Conservation (phyloP, 2,797 vertebrate genomes). For the Anas bernieri region DNA sequence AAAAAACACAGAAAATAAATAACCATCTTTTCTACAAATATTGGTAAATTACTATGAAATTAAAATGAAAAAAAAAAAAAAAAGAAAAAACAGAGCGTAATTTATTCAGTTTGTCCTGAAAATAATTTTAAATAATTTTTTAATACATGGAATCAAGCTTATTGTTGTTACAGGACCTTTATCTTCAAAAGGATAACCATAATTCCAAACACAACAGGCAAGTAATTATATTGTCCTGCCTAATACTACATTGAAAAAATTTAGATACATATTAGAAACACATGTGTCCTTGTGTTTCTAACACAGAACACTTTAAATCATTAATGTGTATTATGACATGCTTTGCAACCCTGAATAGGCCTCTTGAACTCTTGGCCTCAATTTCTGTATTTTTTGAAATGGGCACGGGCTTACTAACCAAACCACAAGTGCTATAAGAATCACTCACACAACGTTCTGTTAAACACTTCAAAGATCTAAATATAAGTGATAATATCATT, state of each 20-base stretch:
- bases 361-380: background rate
- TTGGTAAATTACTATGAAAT: background rate
- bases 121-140: slow-evolving; percentile 4
- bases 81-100: background rate
- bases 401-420: background rate
- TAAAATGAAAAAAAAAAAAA: background rate
- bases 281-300: background rate
- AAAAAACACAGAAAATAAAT: slow-evolving; percentile 67
- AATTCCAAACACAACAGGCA: slow-evolving; percentile 5
- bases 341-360: background rate
- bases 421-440: background rate
- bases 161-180: background rate
- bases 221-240: background rate
- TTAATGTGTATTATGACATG: background rate
- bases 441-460: background rate
- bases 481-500: background rate
- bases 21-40: background rate
- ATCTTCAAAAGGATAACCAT: background rate
- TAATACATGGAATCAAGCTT: background rate
- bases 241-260: background rate
- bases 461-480: background rate
- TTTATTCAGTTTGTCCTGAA: background rate
- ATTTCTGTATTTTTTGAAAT: slow-evolving; percentile 1
- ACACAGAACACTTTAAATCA: slow-evolving; percentile 4
- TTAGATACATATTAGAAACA: slow-evolving; percentile 17